Evolutionary conservation across 2,113 vertebrate genomes (phyloP).

Genomic region (Zapus hudsonius): DNA sequence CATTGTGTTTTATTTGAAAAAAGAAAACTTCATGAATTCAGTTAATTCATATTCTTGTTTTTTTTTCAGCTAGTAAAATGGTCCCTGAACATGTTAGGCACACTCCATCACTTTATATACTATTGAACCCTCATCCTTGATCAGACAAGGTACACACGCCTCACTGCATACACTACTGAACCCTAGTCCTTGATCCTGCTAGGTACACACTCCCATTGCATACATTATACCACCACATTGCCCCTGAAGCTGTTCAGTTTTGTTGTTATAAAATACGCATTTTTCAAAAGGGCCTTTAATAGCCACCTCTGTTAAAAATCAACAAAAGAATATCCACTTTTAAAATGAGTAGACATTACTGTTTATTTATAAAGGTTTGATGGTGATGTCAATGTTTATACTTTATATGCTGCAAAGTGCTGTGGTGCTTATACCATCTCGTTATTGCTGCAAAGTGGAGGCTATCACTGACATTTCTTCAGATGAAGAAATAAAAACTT

Average conservation of each 20-base stretch:
- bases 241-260: background rate
- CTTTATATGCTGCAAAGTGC: background rate
- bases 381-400: background rate
- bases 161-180: no score
- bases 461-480: background rate
- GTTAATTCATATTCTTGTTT: background rate
- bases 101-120: no score
- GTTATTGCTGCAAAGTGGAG: background rate
- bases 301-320: background rate
- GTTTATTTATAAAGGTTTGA: accelerated
- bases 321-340: background rate
- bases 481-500: background rate
- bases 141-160: background rate
- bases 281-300: background rate
- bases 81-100: no score
- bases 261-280: background rate
- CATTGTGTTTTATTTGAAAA: no score
- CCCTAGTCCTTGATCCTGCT: background rate
- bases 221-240: background rate
- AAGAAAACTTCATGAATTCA: background rate
- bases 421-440: background rate
- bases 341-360: background rate
- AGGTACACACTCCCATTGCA: background rate
- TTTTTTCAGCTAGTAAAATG: background rate
- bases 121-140: background rate